Evolutionary conservation across 2,888 invertebrate genomes (phyloP).

Genomic region (Plagodis pulveraria): DNA sequence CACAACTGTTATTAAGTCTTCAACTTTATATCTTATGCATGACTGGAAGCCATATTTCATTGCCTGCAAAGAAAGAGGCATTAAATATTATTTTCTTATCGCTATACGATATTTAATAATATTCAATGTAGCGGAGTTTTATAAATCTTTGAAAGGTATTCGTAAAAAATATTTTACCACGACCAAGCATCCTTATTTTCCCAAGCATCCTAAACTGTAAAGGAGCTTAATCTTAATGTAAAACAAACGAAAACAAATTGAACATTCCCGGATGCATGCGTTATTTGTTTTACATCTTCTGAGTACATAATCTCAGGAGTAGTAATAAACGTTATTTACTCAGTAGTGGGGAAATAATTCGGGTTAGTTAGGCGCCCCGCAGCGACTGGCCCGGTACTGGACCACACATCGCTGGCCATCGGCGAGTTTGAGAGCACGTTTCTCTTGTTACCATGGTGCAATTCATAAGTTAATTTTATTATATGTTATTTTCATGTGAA

Average conservation of each 20-base stretch:
- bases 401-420: constrained; percentile 58
- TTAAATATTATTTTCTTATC: no score
- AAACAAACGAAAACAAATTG: constrained; percentile 23
- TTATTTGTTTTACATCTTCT: constrained; percentile 36
- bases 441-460: constrained; percentile 39
- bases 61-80: no score
- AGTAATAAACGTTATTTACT: constrained; percentile 50
- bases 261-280: constrained; percentile 28
- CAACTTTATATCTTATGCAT: no score
- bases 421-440: constrained; percentile 48
- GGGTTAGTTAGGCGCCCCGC: constrained; percentile 50
- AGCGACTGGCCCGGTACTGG: constrained; percentile 43
- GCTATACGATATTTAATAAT: no score
- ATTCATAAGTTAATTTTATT: constrained; percentile 32
- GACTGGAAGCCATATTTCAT: no score
- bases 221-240: constrained; percentile 21
- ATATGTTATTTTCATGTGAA: constrained; percentile 1
- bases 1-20: no score
- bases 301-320: constrained; percentile 29
- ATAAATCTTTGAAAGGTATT: no score
- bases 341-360: constrained; percentile 53
- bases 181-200: constrained; percentile 9
- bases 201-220: constrained; percentile 7
- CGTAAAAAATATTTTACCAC: background rate
- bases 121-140: no score